These are phyloP conservation scores for Actinostola sp. DNA, from an alignment of 92 coral and sea anemone genomes.

Conservation along the genomic window DNA sequence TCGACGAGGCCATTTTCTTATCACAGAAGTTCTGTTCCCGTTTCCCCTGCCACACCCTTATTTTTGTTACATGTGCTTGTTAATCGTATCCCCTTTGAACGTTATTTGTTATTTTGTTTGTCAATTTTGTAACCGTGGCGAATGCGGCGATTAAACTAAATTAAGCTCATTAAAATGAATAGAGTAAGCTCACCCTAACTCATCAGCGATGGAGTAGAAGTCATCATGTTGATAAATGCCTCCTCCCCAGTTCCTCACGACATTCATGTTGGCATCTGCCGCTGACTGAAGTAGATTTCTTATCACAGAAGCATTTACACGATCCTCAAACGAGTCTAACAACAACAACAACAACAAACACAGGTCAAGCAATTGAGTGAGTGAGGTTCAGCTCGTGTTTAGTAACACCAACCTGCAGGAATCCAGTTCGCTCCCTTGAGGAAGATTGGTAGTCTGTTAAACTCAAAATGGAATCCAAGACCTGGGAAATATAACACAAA, in stretches of 20 bases:
- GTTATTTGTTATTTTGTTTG: no score
- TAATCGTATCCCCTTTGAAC: no score
- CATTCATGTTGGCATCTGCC: constrained; percentile 95
- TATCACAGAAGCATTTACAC: constrained; percentile 75
- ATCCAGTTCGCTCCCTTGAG: constrained; percentile 99
- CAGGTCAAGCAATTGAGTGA: no score
- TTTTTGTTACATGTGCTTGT: no score
- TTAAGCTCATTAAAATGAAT: no score
- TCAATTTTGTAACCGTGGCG: no score
- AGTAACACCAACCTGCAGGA: constrained; percentile 83
- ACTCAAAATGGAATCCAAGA: constrained; percentile 87
- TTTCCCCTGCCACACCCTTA: no score
- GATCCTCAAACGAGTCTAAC: constrained; percentile 98
- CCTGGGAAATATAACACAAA: constrained; percentile 38
- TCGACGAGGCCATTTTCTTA: no score
- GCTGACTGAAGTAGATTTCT: constrained; percentile 89
- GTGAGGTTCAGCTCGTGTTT: no score
- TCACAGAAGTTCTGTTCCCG: no score
- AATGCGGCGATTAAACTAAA: no score
- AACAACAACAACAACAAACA: no score
- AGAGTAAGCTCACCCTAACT: constrained; percentile 69
- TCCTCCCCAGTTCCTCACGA: constrained; percentile 98
- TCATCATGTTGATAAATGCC: constrained; percentile 94
- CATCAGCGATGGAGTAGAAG: constrained; percentile 92
- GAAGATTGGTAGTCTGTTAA: constrained; percentile 86